phyloP scores from a whole-genome alignment of 2,888 invertebrate genomes.

The Ornithoptera alexandrae region DNA sequence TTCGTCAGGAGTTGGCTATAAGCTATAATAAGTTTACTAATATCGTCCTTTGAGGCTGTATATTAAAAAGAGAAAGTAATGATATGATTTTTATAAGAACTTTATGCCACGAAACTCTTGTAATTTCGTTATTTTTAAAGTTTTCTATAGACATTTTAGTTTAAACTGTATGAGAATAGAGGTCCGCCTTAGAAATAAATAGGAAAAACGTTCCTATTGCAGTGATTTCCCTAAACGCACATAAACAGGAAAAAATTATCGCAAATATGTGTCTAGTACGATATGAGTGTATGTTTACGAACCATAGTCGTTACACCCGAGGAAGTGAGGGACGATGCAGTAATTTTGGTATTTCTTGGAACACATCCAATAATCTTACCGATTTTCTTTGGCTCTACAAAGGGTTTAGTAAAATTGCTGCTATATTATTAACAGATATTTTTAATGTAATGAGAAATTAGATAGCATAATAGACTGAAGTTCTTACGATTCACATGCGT shows the following conservation, averaged over 20 bases:
- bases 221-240: neutral
- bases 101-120: too few relatives aligned
- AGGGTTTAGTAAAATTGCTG: neutral
- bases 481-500: too few relatives aligned
- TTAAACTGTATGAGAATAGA: neutral
- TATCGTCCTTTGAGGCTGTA: too few relatives aligned
- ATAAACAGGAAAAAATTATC: neutral
- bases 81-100: too few relatives aligned
- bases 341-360: conserved; percentile 43
- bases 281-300: conserved; percentile 14
- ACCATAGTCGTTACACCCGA: conserved; percentile 34
- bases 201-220: neutral
- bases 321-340: conserved; percentile 41
- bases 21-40: too few relatives aligned
- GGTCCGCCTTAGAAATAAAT: neutral
- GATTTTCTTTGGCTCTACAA: neutral
- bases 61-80: too few relatives aligned
- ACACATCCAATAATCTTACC: conserved; percentile 33
- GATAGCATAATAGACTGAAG: too few relatives aligned
- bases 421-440: too few relatives aligned
- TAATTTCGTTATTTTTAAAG: too few relatives aligned
- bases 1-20: too few relatives aligned
- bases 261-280: neutral
- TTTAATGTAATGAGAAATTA: too few relatives aligned
- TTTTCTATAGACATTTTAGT: too few relatives aligned